phyloP scores from a whole-genome alignment of 2,797 vertebrate species.

The Myripristis jacobus region DNA sequence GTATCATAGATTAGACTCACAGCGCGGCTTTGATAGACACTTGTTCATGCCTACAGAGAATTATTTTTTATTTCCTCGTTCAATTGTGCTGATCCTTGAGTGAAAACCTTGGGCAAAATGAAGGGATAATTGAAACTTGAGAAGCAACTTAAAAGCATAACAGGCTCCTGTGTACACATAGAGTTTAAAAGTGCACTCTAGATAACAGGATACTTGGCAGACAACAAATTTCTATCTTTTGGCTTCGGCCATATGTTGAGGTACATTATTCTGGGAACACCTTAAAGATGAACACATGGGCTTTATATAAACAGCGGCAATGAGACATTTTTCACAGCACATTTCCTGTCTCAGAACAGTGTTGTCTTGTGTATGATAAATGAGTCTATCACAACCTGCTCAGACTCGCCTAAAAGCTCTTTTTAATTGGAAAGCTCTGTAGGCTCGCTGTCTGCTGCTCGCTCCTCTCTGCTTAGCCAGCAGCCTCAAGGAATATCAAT shows the following conservation, averaged over 20 bases:
- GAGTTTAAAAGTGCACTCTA: not conserved
- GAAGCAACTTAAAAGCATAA: not conserved
- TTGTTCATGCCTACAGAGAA: not conserved
- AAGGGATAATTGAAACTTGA: too few relatives aligned
- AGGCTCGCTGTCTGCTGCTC: conserved; percentile 35
- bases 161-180: not conserved
- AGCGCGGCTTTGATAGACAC: not conserved
- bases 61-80: not conserved
- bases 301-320: conserved; percentile 52
- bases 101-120: not conserved
- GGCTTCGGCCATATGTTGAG: conserved; percentile 2
- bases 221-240: conserved; percentile 15
- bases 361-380: conserved; percentile 65
- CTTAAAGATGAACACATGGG: conserved; percentile 15
- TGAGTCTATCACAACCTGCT: conserved; percentile 54
- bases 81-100: not conserved
- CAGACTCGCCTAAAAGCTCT: conserved; percentile 52
- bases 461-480: conserved; percentile 26
- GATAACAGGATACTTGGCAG: not conserved
- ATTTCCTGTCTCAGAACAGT: conserved; percentile 37
- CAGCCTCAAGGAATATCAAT: conserved; percentile 40
- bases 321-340: conserved; percentile 35
- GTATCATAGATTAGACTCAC: not conserved
- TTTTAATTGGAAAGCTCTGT: conserved; percentile 69
- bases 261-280: conserved; percentile 19